Evolutionary conservation across 2,797 vertebrate species (phyloP).

Genomic region (Aeoliscus strigatus): DNA sequence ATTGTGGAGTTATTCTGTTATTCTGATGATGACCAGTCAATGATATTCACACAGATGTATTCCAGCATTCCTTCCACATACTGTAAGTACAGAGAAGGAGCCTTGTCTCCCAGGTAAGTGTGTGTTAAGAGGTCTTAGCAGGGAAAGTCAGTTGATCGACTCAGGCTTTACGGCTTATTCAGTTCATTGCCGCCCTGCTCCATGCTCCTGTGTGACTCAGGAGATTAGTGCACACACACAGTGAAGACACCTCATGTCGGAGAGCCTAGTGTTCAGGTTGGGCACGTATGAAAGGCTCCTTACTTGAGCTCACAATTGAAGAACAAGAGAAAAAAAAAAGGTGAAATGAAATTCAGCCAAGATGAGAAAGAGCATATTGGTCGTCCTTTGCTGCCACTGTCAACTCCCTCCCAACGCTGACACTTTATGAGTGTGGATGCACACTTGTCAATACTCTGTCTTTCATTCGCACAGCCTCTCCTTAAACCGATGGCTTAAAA

Average conservation of each 20-base stretch:
- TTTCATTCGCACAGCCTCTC: constrained; percentile 44
- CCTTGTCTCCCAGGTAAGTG: constrained; percentile 38
- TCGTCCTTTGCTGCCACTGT: constrained; percentile 42
- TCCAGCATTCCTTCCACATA: constrained; percentile 41
- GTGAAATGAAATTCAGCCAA: constrained; percentile 59
- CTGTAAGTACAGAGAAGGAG: constrained; percentile 24
- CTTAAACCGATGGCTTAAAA: constrained; percentile 68
- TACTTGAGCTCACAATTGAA: constrained; percentile 42
- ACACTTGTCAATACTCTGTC: constrained; percentile 60
- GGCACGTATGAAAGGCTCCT: constrained; percentile 36
- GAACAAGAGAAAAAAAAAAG: constrained; percentile 45
- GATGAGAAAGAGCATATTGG: constrained; percentile 49
- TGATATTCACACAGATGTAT: too few species aligned
- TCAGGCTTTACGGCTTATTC: constrained; percentile 53
- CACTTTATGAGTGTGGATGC: constrained; percentile 42
- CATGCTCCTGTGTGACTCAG: constrained; percentile 42
- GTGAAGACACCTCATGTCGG: constrained; percentile 48
- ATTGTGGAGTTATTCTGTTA: too few species aligned
- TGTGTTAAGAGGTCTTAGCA: constrained; percentile 51
- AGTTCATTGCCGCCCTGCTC: constrained; percentile 43
- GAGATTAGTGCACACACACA: constrained; percentile 52
- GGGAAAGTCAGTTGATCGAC: constrained; percentile 55
- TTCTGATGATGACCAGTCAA: too few species aligned
- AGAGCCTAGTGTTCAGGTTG: constrained; percentile 43
- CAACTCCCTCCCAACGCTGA: constrained; percentile 33